Conservation (phyloP, 2,888 invertebrate species). For the Mactromeris polynyma region DNA sequence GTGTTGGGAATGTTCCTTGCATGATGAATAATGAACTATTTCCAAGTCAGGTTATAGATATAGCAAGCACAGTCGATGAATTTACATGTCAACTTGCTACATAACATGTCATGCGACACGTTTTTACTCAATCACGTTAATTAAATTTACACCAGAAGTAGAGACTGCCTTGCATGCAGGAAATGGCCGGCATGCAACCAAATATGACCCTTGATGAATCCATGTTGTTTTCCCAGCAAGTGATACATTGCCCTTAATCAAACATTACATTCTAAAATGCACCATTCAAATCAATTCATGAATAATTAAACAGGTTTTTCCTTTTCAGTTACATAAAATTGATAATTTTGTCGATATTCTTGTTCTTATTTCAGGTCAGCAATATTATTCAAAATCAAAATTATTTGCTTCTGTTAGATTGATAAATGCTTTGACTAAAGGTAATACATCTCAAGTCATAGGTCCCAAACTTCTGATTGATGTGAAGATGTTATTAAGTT, state of each 20-base stretch:
- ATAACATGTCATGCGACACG: neutral
- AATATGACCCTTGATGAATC: neutral
- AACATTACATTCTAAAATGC: slow-evolving; percentile 1
- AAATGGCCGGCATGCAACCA: slow-evolving; percentile 2
- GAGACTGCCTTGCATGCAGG: neutral
- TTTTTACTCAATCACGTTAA: neutral
- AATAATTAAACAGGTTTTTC: neutral
- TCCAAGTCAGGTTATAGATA: neutral
- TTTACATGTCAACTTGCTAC: neutral
- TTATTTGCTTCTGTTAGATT: neutral
- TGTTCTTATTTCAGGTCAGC: neutral
- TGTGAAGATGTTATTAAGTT: too few species aligned
- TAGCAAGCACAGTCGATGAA: neutral
- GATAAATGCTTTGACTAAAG: neutral
- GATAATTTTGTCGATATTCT: neutral
- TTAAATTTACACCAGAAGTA: slow-evolving; percentile 1
- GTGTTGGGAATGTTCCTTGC: neutral
- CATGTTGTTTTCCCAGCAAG: neutral
- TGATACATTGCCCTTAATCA: neutral
- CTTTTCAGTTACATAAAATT: neutral
- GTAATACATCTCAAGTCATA: too few species aligned
- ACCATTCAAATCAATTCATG: slow-evolving; percentile 6
- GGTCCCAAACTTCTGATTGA: too few species aligned
- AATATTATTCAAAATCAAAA: neutral
- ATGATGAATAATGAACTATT: slow-evolving; percentile 1